Evolutionary conservation across 2,888 invertebrate genomes (phyloP), one percentile per base, ranked within the genome.

Genomic region (Aphidius colemani): DNA sequence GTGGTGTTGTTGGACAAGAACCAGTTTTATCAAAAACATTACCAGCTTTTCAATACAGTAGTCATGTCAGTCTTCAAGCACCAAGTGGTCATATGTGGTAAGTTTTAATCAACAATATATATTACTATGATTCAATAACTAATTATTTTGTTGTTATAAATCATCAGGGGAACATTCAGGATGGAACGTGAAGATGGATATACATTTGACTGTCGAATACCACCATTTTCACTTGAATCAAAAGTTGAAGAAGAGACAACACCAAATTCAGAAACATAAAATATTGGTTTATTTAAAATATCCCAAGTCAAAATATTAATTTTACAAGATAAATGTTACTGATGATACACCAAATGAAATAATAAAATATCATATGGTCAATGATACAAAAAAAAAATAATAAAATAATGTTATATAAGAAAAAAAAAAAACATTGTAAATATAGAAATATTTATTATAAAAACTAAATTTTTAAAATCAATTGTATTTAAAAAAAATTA

Each of bases 81-180:
- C 96, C 97, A 49, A 95, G 96, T 79, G 98, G 98, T 7, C 98
- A 98, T 79, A 96, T 97, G 95, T 96, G 96, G 96, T 95, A 79
- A 82, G 85, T 77, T 49, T 13, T 48, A 44, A 61, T 61, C n/a
- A 46, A n/a, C 1, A 8, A 10, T 48, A n/a, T 53, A 51, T 10
- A 8, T 63, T n/a, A 44, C 50, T 46, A 8, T 44, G 9, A 60
- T 30, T 49, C 13, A 6, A 10, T 9, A 13, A 9, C 6, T 30
- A 13, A 48, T 4, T 43, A 40, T 11, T 50, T 57, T 49, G 10
- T 43, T 43, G 4, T 7, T n/a, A 41, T 49, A 49, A 30, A 7
- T 57, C 82, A 8, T 53, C 75, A 93, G 93, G 93, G 98, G 98
- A 61, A 97, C 96, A 4, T 98, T 98, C 79, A 88, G 96, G 74